Conservation (phyloP, 1,140 invertebrate species). For the Rhagoletis pomonella region DNA sequence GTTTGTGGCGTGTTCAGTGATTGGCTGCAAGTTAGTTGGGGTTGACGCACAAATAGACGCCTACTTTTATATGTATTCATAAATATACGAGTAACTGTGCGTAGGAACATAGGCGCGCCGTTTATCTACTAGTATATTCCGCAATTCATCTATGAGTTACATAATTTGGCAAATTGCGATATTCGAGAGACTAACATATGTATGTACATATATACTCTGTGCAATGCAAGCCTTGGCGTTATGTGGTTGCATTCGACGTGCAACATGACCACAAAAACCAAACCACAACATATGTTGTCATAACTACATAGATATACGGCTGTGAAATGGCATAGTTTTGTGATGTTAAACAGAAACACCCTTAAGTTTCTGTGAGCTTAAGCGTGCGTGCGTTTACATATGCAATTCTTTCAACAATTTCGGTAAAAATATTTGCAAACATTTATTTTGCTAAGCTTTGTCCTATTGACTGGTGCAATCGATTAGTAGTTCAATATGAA, state of each 20-base stretch:
- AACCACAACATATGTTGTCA: constrained; percentile 49
- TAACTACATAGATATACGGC: not conserved
- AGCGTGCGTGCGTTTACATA: no score
- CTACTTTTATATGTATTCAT: not conserved
- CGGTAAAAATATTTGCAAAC: no score
- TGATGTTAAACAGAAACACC: no score
- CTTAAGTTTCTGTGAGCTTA: no score
- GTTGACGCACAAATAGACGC: not conserved
- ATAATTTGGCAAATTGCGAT: constrained; percentile 17
- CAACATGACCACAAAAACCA: constrained; percentile 51
- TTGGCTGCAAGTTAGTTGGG: not conserved
- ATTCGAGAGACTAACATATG: not conserved
- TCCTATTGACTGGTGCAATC: no score
- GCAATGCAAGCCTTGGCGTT: constrained; percentile 1
- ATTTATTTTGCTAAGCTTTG: no score
- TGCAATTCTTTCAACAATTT: no score
- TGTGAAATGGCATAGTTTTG: constrained; percentile 35
- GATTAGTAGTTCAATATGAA: no score
- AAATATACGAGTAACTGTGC: not conserved
- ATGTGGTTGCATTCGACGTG: constrained; percentile 41
- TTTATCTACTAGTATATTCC: not conserved
- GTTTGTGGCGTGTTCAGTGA: constrained; percentile 3
- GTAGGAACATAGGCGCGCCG: not conserved
- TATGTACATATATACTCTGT: not conserved
- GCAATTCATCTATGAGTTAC: constrained; percentile 34